A percentile compares a stretch with the other conserved stretches of the same genome.
Conservation (phyloP, 2,888 invertebrate genomes). For the Ophioninae sp. region DNA sequence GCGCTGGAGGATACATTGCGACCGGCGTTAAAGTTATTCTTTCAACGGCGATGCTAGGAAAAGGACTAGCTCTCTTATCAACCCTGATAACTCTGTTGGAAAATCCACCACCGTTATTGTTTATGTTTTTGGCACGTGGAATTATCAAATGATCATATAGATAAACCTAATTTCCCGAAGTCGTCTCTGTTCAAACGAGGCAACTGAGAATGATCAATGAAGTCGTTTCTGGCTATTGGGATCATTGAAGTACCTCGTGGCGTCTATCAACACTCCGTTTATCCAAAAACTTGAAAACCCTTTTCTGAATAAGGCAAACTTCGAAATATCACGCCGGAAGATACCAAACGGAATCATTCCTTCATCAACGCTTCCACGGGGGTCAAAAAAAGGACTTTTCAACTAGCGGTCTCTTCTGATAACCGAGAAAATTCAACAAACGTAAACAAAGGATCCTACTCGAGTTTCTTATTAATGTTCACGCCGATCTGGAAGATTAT, state of each 20-base stretch:
- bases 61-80: slow-evolving; percentile 21
- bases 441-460: not conserved
- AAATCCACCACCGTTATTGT: slow-evolving; percentile 64
- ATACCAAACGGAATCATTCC: not conserved
- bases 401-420: not conserved
- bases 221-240: too few relatives aligned
- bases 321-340: too few relatives aligned
- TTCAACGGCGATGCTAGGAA: slow-evolving; percentile 65
- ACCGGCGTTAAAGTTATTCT: slow-evolving; percentile 75
- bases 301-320: too few relatives aligned
- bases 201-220: too few relatives aligned
- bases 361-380: not conserved
- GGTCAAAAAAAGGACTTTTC: not conserved
- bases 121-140: slow-evolving; percentile 57
- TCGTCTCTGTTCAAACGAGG: too few relatives aligned
- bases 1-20: slow-evolving; percentile 74
- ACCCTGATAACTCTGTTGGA: slow-evolving; percentile 27
- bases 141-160: not conserved
- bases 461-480: slow-evolving; percentile 19
- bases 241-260: too few relatives aligned
- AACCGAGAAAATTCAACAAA: not conserved
- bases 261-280: too few relatives aligned
- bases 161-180: too few relatives aligned
- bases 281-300: too few relatives aligned
- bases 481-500: slow-evolving; percentile 44